Conservation (phyloP, 2,888 invertebrate genomes). For the Sarcophaga variegata region DNA sequence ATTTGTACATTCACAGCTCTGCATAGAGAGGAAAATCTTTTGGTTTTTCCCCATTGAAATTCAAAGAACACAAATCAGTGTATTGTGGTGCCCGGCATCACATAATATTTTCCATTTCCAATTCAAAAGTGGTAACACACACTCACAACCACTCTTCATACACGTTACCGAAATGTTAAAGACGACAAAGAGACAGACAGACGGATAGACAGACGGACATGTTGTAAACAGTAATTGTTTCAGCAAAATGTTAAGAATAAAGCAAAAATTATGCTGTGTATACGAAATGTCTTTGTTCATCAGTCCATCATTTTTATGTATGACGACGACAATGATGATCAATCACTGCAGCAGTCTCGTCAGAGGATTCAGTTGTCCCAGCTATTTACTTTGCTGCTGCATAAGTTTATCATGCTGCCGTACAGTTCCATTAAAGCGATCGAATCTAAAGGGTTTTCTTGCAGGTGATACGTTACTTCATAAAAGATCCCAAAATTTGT, state of each 20-base stretch:
- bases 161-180: constrained; percentile 26
- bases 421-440: too few relatives aligned
- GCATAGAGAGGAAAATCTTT: neutral
- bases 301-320: constrained; percentile 60
- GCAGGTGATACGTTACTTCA: too few relatives aligned
- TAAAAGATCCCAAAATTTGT: too few relatives aligned
- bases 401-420: too few relatives aligned
- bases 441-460: too few relatives aligned
- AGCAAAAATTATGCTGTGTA: constrained; percentile 36
- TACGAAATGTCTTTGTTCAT: constrained; percentile 51
- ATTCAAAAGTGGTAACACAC: constrained; percentile 3
- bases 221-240: constrained; percentile 58
- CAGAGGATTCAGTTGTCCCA: neutral
- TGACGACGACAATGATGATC: neutral
- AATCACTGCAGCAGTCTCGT: constrained; percentile 42
- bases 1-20: constrained; percentile 72
- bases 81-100: too few relatives aligned
- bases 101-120: constrained; percentile 17
- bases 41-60: constrained; percentile 39
- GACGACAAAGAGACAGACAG: constrained; percentile 21
- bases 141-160: neutral
- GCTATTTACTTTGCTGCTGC: too few relatives aligned
- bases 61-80: constrained; percentile 22
- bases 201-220: neutral
- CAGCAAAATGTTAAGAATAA: constrained; percentile 19